Base-by-base conservation (phyloP, 35 echinoderm and acorn worm species). In the Stichopus chloronotus region DNA sequence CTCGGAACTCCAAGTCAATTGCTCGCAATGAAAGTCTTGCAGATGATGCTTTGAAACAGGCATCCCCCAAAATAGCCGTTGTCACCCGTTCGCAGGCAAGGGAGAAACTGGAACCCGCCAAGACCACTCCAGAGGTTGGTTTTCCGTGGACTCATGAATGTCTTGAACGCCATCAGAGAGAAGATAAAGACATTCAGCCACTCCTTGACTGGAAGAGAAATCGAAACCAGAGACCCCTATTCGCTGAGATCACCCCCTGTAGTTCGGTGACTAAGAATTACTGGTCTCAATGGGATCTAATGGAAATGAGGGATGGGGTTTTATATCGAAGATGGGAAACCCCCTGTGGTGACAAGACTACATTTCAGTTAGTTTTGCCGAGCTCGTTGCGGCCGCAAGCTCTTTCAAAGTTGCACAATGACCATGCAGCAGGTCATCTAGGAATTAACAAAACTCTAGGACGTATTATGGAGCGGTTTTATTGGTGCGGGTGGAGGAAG, bases 281-380 rank as follows among this genome's bases (percentile, higher is more conserved):
- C 54, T 90, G 59, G 69, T 23, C 52, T 6, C 71, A 72, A 61
- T 90, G 88, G 88, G 52, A 76, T 7, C 9, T 13, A 69, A 19
- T 90, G 12, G 63, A 90, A 25, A n/a, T 90, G 5, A 69, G 23
- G 25, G 69, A 69, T 5, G 88, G 63, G 16, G 88, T 90, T 52
- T 61, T 90, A 17, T 90, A 53, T 30, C 88, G 88, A 5, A 90
- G 88, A 76, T 90, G 88, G 25, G 63, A 76, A 23, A 77, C 21
- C 12, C 61, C 72, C 21, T 60, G 76, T 76, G 63, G 61, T 4
- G 76, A 21, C 12, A 77, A 90, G 52, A 43, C n/a, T 4, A 72
- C 88, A 7, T 90, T 74, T 74, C 63, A 77, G 71, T 20, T 87
- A 6, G n/a, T 59, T 12, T 16, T 20, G n/a, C 55, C 55, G 4